A percentile compares a stretch with the other conserved stretches of the same genome.
Evolutionary conservation across 2,797 vertebrate species (phyloP).

Genomic region (Darevskia mixta): DNA sequence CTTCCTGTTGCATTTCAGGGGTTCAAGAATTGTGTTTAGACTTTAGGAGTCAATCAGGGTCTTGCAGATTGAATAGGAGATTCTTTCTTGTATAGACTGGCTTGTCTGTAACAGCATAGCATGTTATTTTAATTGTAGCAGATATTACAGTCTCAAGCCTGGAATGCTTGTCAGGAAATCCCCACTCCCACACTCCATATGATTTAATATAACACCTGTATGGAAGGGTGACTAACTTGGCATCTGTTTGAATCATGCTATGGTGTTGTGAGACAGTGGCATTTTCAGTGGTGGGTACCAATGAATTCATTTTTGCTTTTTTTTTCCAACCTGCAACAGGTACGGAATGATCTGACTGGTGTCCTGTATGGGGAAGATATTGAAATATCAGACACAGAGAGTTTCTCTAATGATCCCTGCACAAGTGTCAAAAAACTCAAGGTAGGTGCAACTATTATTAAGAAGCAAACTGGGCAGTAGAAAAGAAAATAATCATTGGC

Average conservation of each 20-base stretch:
- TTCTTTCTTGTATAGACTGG: background rate
- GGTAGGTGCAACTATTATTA: constrained; percentile 80
- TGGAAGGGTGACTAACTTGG: rapidly evolving
- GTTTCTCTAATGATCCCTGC: constrained; percentile 98
- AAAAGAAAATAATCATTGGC: background rate
- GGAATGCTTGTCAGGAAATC: background rate
- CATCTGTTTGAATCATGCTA: constrained; percentile 2
- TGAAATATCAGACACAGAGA: constrained; percentile 97
- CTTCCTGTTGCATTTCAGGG: background rate
- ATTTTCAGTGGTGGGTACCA: constrained; percentile 28
- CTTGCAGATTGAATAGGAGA: background rate
- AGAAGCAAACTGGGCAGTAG: background rate
- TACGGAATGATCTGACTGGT: constrained; percentile 96
- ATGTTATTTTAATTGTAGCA: background rate
- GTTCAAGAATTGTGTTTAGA: background rate
- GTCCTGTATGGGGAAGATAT: constrained; percentile 97
- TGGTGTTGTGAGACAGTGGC: constrained; percentile 16
- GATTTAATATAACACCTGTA: background rate
- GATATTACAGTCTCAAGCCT: background rate
- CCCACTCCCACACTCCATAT: background rate
- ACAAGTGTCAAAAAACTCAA: constrained; percentile 98
- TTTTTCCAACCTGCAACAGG: constrained; percentile 81
- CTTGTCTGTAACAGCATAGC: background rate
- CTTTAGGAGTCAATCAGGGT: background rate
- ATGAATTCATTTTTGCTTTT: constrained; percentile 54